Conservation (phyloP, 1,140 invertebrate genomes). For the Metopolophium dirhodum region DNA sequence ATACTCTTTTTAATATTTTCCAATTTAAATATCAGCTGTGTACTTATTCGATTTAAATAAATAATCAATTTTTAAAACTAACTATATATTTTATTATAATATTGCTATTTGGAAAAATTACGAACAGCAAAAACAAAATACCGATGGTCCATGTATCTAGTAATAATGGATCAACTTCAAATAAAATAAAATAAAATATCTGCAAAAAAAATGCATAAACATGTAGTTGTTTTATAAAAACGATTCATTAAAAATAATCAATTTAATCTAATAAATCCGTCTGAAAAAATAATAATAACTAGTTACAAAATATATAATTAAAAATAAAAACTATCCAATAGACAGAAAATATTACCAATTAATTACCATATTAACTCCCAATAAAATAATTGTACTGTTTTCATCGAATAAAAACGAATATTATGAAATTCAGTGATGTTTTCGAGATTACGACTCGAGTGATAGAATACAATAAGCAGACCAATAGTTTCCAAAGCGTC, state of each 20-base stretch:
- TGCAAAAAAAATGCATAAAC: background rate
- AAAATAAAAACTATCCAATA: background rate
- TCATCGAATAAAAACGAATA: background rate
- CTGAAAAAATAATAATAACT: background rate
- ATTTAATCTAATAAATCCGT: background rate
- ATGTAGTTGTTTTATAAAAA: background rate
- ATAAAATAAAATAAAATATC: background rate
- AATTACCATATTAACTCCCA: background rate
- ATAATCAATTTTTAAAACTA: background rate
- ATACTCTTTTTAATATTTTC: background rate
- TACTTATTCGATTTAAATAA: background rate
- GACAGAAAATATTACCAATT: background rate
- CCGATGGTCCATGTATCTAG: background rate
- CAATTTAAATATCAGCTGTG: no score
- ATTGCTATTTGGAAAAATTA: background rate
- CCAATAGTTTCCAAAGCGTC: conserved; percentile 36
- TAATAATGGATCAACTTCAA: background rate
- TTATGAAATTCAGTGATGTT: background rate
- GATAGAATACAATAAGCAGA: conserved; percentile 16
- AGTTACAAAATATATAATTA: background rate
- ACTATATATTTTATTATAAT: background rate
- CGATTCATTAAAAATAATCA: background rate
- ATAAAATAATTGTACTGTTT: background rate
- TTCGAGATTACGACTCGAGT: background rate
- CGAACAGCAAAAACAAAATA: background rate